phyloP scores from a whole-genome alignment of 2,888 invertebrate species.

The Lasioglossum oenotherae region DNA sequence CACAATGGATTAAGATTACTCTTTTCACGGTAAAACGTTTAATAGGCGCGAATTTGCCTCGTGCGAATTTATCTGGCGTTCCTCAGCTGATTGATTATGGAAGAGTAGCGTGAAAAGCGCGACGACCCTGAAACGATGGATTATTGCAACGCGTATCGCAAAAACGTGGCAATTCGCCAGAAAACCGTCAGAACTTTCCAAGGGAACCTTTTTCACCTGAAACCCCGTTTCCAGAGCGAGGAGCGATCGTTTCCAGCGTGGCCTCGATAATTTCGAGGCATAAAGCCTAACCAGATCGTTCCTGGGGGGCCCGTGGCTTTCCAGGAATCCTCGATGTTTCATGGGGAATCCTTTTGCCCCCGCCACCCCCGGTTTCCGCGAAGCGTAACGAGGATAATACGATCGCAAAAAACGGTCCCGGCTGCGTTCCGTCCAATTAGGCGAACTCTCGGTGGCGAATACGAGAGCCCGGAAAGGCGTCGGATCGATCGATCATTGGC shows the following conservation, averaged over 20 bases:
- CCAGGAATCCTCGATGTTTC: slow-evolving; percentile 42
- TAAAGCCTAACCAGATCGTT: slow-evolving; percentile 51
- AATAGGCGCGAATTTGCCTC: not conserved
- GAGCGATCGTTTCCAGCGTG: slow-evolving; percentile 17
- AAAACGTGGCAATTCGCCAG: not conserved
- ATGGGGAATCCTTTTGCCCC: slow-evolving; percentile 8
- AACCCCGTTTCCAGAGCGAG: not conserved
- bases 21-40: not conserved
- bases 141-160: not conserved
- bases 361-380: slow-evolving; percentile 13
- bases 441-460: slow-evolving; percentile 1
- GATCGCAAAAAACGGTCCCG: slow-evolving; percentile 41
- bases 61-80: not conserved
- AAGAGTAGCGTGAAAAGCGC: not conserved
- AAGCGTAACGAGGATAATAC: slow-evolving; percentile 51
- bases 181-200: not conserved
- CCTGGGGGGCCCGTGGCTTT: slow-evolving; percentile 23
- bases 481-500: slow-evolving; percentile 75
- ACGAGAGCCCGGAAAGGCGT: slow-evolving; percentile 17
- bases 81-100: not conserved
- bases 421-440: slow-evolving; percentile 59
- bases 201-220: not conserved
- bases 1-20: slow-evolving; percentile 55
- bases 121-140: not conserved
- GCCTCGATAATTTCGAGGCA: slow-evolving; percentile 47